These are phyloP conservation scores for Drosophila recens DNA, from an alignment of 2,888 invertebrate species.

Conservation along the genomic window DNA sequence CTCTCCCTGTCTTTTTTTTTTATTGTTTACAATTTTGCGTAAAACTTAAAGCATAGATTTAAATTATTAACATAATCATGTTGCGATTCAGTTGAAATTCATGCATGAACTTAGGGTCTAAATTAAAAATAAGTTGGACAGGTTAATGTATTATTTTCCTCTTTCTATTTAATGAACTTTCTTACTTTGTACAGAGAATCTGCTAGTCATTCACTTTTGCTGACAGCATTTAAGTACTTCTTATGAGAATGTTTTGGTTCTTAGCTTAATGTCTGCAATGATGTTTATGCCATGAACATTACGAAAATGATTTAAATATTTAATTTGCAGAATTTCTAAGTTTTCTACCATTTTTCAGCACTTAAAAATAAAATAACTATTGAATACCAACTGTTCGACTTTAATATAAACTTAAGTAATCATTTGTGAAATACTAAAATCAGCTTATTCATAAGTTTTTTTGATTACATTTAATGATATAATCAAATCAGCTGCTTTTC, in stretches of 20 bases:
- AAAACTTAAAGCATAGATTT: neutral
- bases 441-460: neutral
- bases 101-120: neutral
- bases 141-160: neutral
- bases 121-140: too few species aligned
- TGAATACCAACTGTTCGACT: too few species aligned
- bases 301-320: neutral
- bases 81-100: neutral
- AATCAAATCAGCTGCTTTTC: constrained; percentile 14
- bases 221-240: neutral
- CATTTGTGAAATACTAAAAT: neutral
- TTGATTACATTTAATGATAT: constrained; percentile 2
- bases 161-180: too few species aligned
- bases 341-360: neutral
- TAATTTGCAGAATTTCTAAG: neutral
- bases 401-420: too few species aligned
- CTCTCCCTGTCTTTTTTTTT: neutral
- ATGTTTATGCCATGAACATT: constrained; percentile 35
- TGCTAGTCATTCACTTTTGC: constrained; percentile 4
- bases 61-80: too few species aligned
- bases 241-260: constrained; percentile 33
- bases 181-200: constrained; percentile 28
- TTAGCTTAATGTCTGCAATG: constrained; percentile 4
- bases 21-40: neutral
- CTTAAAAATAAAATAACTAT: neutral